Conservation (phyloP, 2,888 invertebrate genomes). For the Osmoderma eremita region DNA sequence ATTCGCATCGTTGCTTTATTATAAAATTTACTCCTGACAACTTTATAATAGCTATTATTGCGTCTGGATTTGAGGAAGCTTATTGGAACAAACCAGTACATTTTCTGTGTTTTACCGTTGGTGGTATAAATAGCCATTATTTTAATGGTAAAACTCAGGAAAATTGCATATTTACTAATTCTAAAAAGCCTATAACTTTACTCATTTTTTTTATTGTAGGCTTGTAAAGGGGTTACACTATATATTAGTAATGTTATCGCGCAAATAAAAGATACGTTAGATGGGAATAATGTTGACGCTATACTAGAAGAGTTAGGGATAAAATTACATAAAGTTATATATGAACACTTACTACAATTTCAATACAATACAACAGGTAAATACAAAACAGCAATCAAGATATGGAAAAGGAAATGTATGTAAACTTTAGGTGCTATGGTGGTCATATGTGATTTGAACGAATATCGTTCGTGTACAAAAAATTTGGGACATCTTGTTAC, state of each 20-base stretch:
- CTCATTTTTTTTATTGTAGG: slow-evolving; percentile 67
- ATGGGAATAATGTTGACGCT: slow-evolving; percentile 91
- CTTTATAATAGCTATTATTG: too few relatives aligned
- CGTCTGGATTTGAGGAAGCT: too few relatives aligned
- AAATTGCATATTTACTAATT: too few relatives aligned
- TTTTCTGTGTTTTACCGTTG: too few relatives aligned
- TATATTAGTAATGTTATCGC: slow-evolving; percentile 81
- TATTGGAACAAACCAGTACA: too few relatives aligned
- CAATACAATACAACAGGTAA: slow-evolving; percentile 92
- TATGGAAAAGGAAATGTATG: slow-evolving; percentile 1
- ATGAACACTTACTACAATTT: slow-evolving; percentile 93
- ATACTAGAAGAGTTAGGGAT: slow-evolving; percentile 90
- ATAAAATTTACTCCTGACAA: too few relatives aligned
- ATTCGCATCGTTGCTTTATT: too few relatives aligned
- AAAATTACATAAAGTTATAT: slow-evolving; percentile 91
- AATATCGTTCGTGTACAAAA: slow-evolving; percentile 92
- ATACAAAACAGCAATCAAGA: background rate
- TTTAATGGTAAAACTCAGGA: too few relatives aligned
- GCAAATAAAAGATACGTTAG: slow-evolving; percentile 83
- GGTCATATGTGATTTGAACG: slow-evolving; percentile 97
- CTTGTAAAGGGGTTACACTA: slow-evolving; percentile 85
- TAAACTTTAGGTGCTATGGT: slow-evolving; percentile 86
- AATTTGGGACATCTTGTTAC: slow-evolving; percentile 79
- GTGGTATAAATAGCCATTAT: too few relatives aligned
- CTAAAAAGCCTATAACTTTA: too few relatives aligned